Evolutionary conservation across 2,797 vertebrate species (phyloP).

Genomic region (Diplodus sargus): DNA sequence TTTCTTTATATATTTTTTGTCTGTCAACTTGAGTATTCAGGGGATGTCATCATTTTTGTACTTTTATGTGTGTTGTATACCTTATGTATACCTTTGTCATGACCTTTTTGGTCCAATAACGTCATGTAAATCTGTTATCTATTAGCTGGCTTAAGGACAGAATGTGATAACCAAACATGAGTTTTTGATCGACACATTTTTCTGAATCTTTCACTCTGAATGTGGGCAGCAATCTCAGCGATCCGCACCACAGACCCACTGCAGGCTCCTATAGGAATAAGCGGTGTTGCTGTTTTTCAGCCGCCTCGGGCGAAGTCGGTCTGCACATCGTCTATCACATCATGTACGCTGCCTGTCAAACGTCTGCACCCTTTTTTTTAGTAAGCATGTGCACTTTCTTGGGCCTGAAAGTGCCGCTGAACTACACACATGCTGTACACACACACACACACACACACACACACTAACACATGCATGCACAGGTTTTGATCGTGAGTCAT

Average conservation of each 20-base stretch:
- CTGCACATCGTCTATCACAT: constrained; percentile 36
- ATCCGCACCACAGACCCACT: not conserved
- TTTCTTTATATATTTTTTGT: too few relatives aligned
- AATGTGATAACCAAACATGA: not conserved
- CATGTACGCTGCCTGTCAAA: constrained; percentile 43
- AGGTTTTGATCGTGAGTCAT: constrained; percentile 3
- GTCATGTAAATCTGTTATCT: not conserved
- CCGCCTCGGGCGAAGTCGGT: constrained; percentile 20
- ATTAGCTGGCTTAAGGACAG: not conserved
- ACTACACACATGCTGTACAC: not conserved
- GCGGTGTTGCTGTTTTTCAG: constrained; percentile 2
- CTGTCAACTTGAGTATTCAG: too few relatives aligned
- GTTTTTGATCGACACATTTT: not conserved
- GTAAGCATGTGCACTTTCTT: not conserved
- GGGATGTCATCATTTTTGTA: too few relatives aligned
- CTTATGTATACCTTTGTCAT: not conserved
- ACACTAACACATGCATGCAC: not conserved
- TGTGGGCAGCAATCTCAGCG: not conserved
- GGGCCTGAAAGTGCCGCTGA: not conserved
- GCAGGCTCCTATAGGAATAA: not conserved
- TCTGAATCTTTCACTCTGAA: not conserved
- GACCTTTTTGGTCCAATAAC: not conserved
- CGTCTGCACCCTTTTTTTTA: constrained; percentile 20
- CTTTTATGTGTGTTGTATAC: too few relatives aligned
- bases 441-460: not conserved